Conservation (phyloP, 2,113 vertebrate species). For the Callithrix jacchus region DNA sequence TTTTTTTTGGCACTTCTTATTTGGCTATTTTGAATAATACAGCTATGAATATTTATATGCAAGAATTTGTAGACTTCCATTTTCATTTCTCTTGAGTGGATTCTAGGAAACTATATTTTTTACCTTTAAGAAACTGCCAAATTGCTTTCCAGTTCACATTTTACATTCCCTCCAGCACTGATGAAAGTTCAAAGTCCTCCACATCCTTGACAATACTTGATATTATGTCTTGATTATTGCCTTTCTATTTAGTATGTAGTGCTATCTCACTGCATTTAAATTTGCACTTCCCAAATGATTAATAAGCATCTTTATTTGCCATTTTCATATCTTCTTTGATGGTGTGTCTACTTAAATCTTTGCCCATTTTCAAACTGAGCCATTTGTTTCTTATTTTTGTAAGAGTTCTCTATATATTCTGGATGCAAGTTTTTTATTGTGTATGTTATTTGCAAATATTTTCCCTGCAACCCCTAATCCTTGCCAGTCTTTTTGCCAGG, state of each 20-base stretch:
- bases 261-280: background rate
- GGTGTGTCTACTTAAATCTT: background rate
- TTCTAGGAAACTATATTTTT: background rate
- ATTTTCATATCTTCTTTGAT: background rate
- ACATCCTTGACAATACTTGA: background rate
- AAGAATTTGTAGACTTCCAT: background rate
- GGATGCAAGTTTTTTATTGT: background rate
- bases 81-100: background rate
- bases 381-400: background rate
- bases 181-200: background rate
- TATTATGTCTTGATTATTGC: background rate
- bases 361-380: background rate
- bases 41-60: background rate
- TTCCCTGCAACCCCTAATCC: background rate
- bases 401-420: background rate
- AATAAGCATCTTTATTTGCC: background rate
- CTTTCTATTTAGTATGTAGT: background rate
- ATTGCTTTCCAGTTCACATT: background rate
- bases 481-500: background rate
- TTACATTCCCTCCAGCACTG: background rate
- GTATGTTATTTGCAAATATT: background rate
- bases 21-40: background rate
- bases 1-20: background rate
- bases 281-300: background rate
- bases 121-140: constrained; percentile 16